Base-by-base conservation (phyloP, 2,888 invertebrate species). In the Diplazon laetatorius region DNA sequence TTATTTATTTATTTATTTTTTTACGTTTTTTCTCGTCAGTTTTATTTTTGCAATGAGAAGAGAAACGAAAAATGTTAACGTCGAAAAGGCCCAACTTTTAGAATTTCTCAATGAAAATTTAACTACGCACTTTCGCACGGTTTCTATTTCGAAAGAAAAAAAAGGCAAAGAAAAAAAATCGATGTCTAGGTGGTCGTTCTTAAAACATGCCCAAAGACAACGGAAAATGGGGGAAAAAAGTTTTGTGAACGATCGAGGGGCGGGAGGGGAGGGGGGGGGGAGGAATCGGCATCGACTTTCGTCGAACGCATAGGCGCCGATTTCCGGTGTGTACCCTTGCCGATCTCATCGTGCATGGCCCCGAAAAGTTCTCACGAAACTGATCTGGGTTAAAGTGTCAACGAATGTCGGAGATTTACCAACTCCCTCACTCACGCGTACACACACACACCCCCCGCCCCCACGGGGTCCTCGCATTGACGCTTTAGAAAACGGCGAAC, bases 331-430 rank as follows among this genome's bases (percentile, higher is more conserved):
- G 46, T 74, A 52, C 14, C 62, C 65, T 10, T 18, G n/a, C 46
- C 22, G 16, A 60, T 46, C 50, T 52, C 42, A 18, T 55, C 16
- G 18, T n/a, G 30, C 30, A 20, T 39, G 12, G 35, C 10, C n/a
- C n/a, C n/a, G n/a, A n/a, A n/a, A 59, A 82, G 6, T 87, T 86
- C 86, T 87, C 86, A 86, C 87, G 86, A 85, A 84, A 86, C 78
- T 66, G 85, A 85, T 86, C 82, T 80, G 82, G 78, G 72, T 82
- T 79, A 62, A 73, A 73, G 10, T 70, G 59, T 39, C 42, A 2
- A 57, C 80, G 80, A 84, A 76, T 69, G 10, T 60, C 63, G 70
- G 78, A 76, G 69, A 62, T 79, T 78, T 18, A 57, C 39, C 60
- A 62, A 68, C 68, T 75, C 71, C 66, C 59, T 68, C 62, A 57